These are phyloP conservation scores for Oncopodura yosiiana DNA, from an alignment of 1,140 invertebrate species.

Conservation along the genomic window DNA sequence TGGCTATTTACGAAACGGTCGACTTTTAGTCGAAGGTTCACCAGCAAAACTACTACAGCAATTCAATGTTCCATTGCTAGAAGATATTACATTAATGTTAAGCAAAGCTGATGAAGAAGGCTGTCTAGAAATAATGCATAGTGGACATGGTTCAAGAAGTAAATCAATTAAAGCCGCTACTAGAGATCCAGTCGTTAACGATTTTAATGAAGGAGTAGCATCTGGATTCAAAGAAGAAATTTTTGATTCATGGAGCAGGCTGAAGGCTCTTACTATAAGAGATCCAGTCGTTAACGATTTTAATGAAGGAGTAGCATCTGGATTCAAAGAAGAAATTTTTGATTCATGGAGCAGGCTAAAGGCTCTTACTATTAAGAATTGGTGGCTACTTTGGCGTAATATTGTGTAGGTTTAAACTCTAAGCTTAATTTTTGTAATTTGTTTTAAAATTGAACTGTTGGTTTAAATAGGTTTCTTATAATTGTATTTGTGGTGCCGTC, in stretches of 20 bases:
- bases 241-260: background rate
- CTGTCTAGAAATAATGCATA: background rate
- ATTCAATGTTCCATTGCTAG: conserved; percentile 70
- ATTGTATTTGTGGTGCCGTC: conserved; percentile 86
- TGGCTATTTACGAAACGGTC: conserved; percentile 83
- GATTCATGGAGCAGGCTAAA: background rate
- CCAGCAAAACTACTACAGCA: conserved; percentile 69
- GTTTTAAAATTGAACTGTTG: background rate
- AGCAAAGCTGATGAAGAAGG: conserved; percentile 24
- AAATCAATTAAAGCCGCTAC: conserved; percentile 2
- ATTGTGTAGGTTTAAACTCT: background rate
- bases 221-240: background rate
- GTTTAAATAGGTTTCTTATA: conserved; percentile 52
- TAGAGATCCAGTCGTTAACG: too few relatives aligned
- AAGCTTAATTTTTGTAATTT: background rate
- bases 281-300: too few relatives aligned
- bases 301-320: background rate
- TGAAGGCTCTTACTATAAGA: background rate
- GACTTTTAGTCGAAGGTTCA: conserved; percentile 78
- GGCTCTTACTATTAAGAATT: background rate
- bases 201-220: background rate
- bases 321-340: background rate
- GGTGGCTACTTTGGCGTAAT: background rate
- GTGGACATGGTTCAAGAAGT: background rate
- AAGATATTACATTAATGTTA: conserved; percentile 87